These are phyloP conservation scores for Palythoa grandis DNA, from an alignment of 92 coral and sea anemone genomes.

Conservation along the genomic window DNA sequence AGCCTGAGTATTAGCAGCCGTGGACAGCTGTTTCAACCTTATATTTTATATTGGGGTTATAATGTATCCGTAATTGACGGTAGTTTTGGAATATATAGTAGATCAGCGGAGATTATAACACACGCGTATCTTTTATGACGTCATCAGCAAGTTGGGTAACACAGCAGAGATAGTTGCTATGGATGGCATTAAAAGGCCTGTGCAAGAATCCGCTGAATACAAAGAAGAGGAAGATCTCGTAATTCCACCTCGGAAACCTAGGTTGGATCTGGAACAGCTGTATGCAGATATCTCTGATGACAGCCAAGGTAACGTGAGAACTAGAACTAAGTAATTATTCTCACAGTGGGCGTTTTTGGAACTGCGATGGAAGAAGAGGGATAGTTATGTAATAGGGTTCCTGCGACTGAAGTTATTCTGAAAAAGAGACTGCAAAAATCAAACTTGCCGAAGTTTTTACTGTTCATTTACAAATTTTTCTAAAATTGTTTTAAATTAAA, in stretches of 20 bases:
- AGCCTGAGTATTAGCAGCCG: too few relatives aligned
- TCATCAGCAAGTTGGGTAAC: not conserved
- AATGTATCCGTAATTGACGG: not conserved
- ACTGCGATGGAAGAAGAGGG: not conserved
- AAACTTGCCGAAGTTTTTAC: not conserved
- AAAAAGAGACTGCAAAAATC: not conserved
- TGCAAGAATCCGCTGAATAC: not conserved
- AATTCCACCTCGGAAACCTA: constrained; percentile 1
- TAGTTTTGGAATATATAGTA: not conserved
- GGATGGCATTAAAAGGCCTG: not conserved
- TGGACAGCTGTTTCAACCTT: too few relatives aligned
- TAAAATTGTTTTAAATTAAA: not conserved
- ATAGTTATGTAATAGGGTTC: not conserved
- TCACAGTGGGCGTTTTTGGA: not conserved
- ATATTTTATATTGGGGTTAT: too few relatives aligned
- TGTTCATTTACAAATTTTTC: not conserved
- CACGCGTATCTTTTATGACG: not conserved
- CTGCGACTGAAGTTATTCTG: not conserved
- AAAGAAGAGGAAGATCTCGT: not conserved
- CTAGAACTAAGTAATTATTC: not conserved
- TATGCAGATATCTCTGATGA: not conserved
- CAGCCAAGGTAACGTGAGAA: constrained; percentile 14
- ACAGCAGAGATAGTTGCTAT: not conserved
- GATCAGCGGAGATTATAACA: not conserved
- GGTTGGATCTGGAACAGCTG: not conserved